phyloP scores from a whole-genome alignment of 1,140 invertebrate species.

The Microvelia longipes region DNA sequence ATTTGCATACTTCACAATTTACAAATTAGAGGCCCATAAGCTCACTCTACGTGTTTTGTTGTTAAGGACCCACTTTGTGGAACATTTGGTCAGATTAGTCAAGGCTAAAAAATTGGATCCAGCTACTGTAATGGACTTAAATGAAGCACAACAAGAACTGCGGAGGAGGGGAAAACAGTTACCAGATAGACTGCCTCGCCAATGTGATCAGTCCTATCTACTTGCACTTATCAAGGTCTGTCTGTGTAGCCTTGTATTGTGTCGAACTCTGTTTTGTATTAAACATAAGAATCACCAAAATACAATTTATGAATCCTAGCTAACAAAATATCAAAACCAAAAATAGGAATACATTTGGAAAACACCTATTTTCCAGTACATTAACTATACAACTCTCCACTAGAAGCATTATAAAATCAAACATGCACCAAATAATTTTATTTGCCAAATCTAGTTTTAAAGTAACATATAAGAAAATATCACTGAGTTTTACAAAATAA shows the following conservation, averaged over 20 bases:
- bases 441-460: no score
- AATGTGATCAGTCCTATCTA: constrained; percentile 50
- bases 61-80: constrained; percentile 79
- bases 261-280: constrained; percentile 8
- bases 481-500: no score
- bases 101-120: constrained; percentile 70
- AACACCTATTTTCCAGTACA: no score
- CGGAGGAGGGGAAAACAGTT: constrained; percentile 59
- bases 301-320: constrained; percentile 5
- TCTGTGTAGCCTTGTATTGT: constrained; percentile 2
- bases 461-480: no score
- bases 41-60: constrained; percentile 33
- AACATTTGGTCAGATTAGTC: constrained; percentile 79
- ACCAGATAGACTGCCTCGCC: constrained; percentile 48
- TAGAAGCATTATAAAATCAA: no score
- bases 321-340: no score
- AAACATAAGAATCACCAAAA: background rate
- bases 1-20: no score
- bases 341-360: no score
- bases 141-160: constrained; percentile 71
- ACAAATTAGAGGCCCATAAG: no score
- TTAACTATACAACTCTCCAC: no score
- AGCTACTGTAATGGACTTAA: constrained; percentile 65
- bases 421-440: no score
- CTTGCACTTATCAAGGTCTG: constrained; percentile 50